Conservation (phyloP, 2,797 vertebrate species). For the Brachyrhaphis roseni region DNA sequence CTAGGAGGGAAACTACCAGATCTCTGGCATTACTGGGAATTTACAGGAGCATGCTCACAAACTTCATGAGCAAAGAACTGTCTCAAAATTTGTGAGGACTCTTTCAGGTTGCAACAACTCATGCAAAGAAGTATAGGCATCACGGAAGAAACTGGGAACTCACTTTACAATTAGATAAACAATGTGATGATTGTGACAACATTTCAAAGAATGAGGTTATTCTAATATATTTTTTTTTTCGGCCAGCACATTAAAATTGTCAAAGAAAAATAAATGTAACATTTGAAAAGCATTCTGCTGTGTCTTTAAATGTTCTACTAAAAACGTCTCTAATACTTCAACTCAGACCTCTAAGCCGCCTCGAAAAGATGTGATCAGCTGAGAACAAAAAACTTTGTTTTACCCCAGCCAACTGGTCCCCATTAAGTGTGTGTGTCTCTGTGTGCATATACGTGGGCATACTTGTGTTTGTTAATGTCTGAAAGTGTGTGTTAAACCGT, state of each 20-base stretch:
- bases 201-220: background rate
- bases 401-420: slow-evolving; percentile 68
- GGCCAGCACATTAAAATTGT: background rate
- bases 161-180: background rate
- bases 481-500: slow-evolving; percentile 11
- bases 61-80: slow-evolving; percentile 18
- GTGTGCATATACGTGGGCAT: background rate
- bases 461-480: slow-evolving; percentile 36
- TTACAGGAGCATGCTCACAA: slow-evolving; percentile 6
- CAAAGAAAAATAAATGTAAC: background rate
- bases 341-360: slow-evolving; percentile 18
- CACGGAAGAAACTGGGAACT: background rate
- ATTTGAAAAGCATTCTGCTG: background rate
- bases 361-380: slow-evolving; percentile 51
- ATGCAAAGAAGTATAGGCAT: background rate
- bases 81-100: slow-evolving; percentile 9
- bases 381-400: slow-evolving; percentile 71
- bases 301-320: background rate
- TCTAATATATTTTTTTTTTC: background rate
- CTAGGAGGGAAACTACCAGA: slow-evolving; percentile 32
- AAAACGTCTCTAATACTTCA: background rate
- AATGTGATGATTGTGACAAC: background rate
- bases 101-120: slow-evolving; percentile 4
- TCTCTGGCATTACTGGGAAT: background rate
- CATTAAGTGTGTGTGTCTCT: slow-evolving; percentile 52